These are phyloP conservation scores for Homarus americanus DNA, from an alignment of 1,140 invertebrate species.

Conservation along the genomic window DNA sequence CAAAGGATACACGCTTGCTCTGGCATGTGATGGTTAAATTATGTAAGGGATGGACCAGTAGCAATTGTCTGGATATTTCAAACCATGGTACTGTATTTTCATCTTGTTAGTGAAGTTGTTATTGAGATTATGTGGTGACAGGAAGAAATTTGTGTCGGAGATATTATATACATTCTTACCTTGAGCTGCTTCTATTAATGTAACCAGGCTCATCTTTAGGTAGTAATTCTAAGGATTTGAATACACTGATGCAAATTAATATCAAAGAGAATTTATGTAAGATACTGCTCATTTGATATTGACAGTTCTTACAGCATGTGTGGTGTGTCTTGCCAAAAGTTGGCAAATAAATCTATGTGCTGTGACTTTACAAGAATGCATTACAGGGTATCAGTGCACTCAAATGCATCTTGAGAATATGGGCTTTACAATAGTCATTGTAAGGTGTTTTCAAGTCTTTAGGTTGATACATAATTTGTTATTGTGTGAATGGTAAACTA, in stretches of 20 bases:
- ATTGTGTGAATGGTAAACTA: background rate
- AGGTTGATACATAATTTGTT: background rate
- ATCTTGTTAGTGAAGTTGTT: background rate
- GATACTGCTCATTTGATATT: background rate
- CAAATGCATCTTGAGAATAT: background rate
- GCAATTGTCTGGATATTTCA: background rate
- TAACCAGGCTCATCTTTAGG: background rate
- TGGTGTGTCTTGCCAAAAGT: background rate
- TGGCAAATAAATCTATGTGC: background rate
- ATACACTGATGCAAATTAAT: background rate
- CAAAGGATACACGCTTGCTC: constrained; percentile 70
- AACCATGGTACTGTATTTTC: background rate
- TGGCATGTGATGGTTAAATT: constrained; percentile 75
- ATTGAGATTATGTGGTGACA: background rate
- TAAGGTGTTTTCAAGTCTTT: background rate
- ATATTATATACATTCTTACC: background rate
- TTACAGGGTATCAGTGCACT: background rate
- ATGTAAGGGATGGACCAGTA: background rate
- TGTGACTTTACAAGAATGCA: background rate
- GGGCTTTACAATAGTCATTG: background rate
- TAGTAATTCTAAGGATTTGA: background rate
- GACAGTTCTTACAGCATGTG: background rate
- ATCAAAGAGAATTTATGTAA: background rate
- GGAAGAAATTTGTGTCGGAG: background rate
- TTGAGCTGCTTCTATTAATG: background rate